Percentiles rank a stretch among this genome's conserved stretches.
Conservation (phyloP, 2,888 invertebrate species). For the Meta bourneti region DNA sequence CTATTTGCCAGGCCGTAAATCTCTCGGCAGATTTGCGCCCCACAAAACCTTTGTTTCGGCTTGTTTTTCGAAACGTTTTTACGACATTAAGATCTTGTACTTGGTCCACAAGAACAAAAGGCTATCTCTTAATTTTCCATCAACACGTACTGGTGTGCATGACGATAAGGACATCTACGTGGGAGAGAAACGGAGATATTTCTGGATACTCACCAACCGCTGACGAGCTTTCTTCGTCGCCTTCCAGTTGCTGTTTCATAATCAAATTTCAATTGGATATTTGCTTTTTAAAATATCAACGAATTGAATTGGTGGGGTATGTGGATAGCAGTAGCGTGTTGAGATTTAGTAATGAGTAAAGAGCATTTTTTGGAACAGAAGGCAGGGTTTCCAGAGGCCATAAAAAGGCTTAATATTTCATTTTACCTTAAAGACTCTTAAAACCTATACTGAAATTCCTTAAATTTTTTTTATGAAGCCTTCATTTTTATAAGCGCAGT, state of each 20-base stretch:
- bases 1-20: slow-evolving; percentile 72
- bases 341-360: no score
- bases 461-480: no score
- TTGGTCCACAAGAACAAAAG: slow-evolving; percentile 68
- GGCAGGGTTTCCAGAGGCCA: no score
- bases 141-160: slow-evolving; percentile 31
- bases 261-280: not conserved
- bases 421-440: no score
- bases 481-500: no score
- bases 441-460: no score
- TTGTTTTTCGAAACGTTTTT: slow-evolving; percentile 75
- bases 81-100: slow-evolving; percentile 72
- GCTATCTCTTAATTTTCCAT: slow-evolving; percentile 72
- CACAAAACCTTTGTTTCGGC: slow-evolving; percentile 55
- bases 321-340: no score
- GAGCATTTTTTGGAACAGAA: no score
- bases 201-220: slow-evolving; percentile 10
- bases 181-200: not conserved
- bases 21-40: slow-evolving; percentile 67
- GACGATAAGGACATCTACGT: slow-evolving; percentile 7
- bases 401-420: no score
- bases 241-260: not conserved
- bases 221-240: not conserved
- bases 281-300: not conserved
- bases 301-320: no score